phyloP scores from a whole-genome alignment of 1,140 invertebrate species.

The Pseudomyrmex flavicornis region DNA sequence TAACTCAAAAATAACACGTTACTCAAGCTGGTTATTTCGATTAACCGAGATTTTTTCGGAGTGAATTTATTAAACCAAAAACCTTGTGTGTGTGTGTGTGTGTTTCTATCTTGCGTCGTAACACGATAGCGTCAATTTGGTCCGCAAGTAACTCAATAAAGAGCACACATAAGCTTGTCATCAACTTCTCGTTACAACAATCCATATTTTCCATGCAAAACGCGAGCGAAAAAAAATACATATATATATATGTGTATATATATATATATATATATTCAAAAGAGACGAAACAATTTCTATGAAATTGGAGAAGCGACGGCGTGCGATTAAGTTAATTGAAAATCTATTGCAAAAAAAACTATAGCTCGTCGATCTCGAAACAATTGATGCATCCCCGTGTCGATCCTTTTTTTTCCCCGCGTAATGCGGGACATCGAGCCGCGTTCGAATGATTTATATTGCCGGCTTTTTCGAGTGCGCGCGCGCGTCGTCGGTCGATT shows the following conservation, averaged over 20 bases:
- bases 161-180: constrained; percentile 18
- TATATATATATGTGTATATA: no score
- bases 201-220: constrained; percentile 24
- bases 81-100: background rate
- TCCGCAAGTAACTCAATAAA: constrained; percentile 32
- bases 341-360: constrained; percentile 60
- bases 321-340: constrained; percentile 57
- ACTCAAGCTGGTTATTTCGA: background rate
- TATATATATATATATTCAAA: background rate
- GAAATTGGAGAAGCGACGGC: constrained; percentile 50
- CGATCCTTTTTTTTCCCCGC: constrained; percentile 34
- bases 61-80: constrained; percentile 7
- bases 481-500: constrained; percentile 39
- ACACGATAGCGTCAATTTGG: constrained; percentile 10
- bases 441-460: constrained; percentile 58
- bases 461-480: constrained; percentile 50
- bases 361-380: constrained; percentile 44
- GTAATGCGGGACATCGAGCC: constrained; percentile 54
- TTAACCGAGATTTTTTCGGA: background rate
- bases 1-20: no score
- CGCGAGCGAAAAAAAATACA: constrained; percentile 34
- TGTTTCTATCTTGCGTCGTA: background rate
- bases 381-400: constrained; percentile 48
- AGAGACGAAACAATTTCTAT: constrained; percentile 53
- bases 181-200: constrained; percentile 31